Evolutionary conservation across 2,888 invertebrate genomes (phyloP).

Genomic region (Napeogenes sylphis): DNA sequence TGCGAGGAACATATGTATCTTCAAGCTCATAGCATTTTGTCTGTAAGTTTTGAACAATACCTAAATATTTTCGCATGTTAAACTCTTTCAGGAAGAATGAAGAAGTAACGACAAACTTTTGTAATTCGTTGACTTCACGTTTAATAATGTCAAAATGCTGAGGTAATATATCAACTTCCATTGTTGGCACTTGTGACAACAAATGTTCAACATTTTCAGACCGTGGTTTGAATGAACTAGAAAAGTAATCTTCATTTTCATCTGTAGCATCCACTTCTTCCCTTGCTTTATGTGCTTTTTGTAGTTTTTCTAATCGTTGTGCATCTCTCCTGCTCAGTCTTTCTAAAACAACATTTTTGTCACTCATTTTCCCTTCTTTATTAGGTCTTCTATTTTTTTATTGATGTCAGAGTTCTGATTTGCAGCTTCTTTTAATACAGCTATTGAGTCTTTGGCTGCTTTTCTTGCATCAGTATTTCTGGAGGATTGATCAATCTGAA

Average conservation of each 20-base stretch:
- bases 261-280: slow-evolving; percentile 79
- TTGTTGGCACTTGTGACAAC: slow-evolving; percentile 70
- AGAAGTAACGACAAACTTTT: slow-evolving; percentile 87
- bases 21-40: slow-evolving; percentile 84
- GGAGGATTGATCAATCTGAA: slow-evolving; percentile 60
- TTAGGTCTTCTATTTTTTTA: slow-evolving; percentile 67
- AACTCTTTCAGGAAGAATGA: slow-evolving; percentile 89
- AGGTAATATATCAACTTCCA: slow-evolving; percentile 73
- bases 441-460: slow-evolving; percentile 47
- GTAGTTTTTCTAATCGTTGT: slow-evolving; percentile 80
- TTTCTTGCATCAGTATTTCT: slow-evolving; percentile 59
- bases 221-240: slow-evolving; percentile 82
- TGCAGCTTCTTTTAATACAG: slow-evolving; percentile 70
- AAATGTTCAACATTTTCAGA: slow-evolving; percentile 81
- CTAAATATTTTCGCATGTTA: slow-evolving; percentile 87
- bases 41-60: slow-evolving; percentile 83
- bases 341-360: slow-evolving; percentile 64
- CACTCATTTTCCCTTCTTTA: slow-evolving; percentile 69
- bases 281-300: slow-evolving; percentile 81
- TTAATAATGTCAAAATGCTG: slow-evolving; percentile 83
- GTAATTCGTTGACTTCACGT: slow-evolving; percentile 84
- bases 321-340: slow-evolving; percentile 77
- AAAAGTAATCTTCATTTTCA: slow-evolving; percentile 84
- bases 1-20: slow-evolving; percentile 85
- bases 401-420: slow-evolving; percentile 63